Conservation (phyloP, 1,140 invertebrate species). For the Drosophila parvula region DNA sequence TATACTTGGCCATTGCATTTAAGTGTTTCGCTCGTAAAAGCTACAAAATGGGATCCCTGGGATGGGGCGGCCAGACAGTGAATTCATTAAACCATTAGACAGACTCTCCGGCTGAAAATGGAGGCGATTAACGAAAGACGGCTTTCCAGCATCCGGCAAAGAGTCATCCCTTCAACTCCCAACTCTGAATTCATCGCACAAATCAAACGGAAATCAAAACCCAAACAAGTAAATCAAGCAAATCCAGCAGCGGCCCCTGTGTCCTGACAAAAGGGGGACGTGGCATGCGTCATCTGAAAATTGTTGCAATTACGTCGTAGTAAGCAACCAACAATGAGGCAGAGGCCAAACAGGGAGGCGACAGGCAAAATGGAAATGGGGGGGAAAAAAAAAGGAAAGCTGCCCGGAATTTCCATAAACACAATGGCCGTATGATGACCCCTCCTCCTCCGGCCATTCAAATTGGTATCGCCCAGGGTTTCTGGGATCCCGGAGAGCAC, state of each 20-base stretch:
- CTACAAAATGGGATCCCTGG: conserved; percentile 9
- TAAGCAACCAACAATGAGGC: conserved; percentile 57
- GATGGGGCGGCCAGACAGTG: conserved; percentile 30
- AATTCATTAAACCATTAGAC: conserved; percentile 67
- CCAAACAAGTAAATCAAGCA: conserved; percentile 64
- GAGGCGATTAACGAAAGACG: conserved; percentile 51
- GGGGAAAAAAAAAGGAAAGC: conserved; percentile 1
- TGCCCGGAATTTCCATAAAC: conserved; percentile 73
- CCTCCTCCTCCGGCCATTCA: conserved; percentile 37
- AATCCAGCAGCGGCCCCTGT: conserved; percentile 9
- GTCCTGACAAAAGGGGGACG: conserved; percentile 6
- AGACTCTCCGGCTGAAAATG: conserved; percentile 32
- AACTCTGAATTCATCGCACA: conserved; percentile 5
- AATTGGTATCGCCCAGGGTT: conserved; percentile 19
- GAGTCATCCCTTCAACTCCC: neutral
- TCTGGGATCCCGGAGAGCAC: neutral
- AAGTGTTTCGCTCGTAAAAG: conserved; percentile 56
- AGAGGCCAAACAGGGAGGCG: neutral
- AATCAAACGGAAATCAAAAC: conserved; percentile 68
- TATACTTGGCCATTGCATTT: conserved; percentile 57
- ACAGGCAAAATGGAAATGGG: neutral
- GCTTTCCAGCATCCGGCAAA: conserved; percentile 41
- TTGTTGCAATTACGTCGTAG: conserved; percentile 72
- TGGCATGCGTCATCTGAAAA: conserved; percentile 56
- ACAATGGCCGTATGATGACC: conserved; percentile 71